Percentiles rank a stretch among this genome's conserved stretches.
These are phyloP conservation scores for Enchytraeus crypticus DNA, from an alignment of 2,888 invertebrate genomes.

Conservation along the genomic window DNA sequence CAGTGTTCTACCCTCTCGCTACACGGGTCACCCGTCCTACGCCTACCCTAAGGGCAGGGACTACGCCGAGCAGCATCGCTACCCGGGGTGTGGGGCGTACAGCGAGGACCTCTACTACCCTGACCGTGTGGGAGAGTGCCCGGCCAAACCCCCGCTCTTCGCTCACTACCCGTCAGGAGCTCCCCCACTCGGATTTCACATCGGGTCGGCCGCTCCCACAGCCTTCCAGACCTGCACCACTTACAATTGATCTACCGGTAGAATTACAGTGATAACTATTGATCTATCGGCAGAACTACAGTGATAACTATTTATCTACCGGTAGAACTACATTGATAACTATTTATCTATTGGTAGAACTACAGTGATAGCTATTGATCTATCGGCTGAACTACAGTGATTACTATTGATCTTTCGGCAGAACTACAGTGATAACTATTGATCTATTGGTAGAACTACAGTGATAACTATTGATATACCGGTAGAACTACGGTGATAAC, in stretches of 20 bases:
- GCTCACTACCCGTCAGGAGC: slow-evolving; percentile 37
- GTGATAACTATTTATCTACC: not conserved
- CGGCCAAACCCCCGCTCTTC: slow-evolving; percentile 12
- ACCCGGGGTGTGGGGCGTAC: slow-evolving; percentile 37
- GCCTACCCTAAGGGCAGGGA: slow-evolving; percentile 41
- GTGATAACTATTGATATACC: too few relatives aligned
- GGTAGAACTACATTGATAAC: too few relatives aligned
- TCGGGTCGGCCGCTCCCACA: slow-evolving; percentile 40
- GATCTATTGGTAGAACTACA: too few relatives aligned
- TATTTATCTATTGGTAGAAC: too few relatives aligned
- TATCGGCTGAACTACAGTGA: too few relatives aligned
- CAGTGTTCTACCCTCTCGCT: slow-evolving; percentile 40
- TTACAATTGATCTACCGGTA: slow-evolving; percentile 1
- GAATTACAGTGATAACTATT: not conserved
- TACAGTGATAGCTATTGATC: too few relatives aligned
- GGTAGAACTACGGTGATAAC: too few relatives aligned
- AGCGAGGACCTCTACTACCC: slow-evolving; percentile 17
- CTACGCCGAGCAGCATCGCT: slow-evolving; percentile 38
- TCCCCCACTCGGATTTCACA: slow-evolving; percentile 39
- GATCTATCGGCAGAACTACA: not conserved
- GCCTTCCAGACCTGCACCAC: slow-evolving; percentile 52
- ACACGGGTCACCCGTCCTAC: slow-evolving; percentile 47
- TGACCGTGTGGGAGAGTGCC: slow-evolving; percentile 6
- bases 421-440: too few relatives aligned
- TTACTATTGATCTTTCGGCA: not conserved